These are phyloP conservation scores for Trididemnum nubilum DNA, from an alignment of 23 tunicate species.

Conservation along the genomic window DNA sequence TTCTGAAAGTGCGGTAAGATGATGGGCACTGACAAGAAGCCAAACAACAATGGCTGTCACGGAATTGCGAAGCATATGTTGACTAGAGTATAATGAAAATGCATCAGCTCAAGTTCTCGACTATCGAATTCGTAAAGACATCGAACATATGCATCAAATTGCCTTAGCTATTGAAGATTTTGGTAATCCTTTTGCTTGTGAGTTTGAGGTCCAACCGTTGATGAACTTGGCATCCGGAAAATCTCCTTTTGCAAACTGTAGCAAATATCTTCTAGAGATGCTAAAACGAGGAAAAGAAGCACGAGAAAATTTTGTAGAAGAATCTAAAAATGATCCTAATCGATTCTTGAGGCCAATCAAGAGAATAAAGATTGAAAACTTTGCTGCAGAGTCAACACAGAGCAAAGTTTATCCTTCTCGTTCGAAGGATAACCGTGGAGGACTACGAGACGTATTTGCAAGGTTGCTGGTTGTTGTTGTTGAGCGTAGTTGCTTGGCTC, in stretches of 20 bases:
- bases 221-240: neutral
- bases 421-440: neutral
- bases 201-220: neutral
- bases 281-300: neutral
- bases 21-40: neutral
- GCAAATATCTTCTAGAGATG: neutral
- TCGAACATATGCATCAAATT: neutral
- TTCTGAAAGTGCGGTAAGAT: neutral
- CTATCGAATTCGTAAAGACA: neutral
- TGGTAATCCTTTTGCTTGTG: neutral
- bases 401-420: neutral
- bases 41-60: neutral
- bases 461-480: neutral
- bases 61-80: neutral
- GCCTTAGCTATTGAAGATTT: neutral
- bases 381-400: neutral
- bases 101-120: neutral
- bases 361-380: neutral
- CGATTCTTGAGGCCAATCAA: neutral
- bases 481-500: neutral
- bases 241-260: neutral
- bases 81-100: neutral
- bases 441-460: neutral
- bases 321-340: neutral
- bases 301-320: neutral